Base-by-base conservation (phyloP, 1,140 invertebrate genomes). In the Chymomyza costata region DNA sequence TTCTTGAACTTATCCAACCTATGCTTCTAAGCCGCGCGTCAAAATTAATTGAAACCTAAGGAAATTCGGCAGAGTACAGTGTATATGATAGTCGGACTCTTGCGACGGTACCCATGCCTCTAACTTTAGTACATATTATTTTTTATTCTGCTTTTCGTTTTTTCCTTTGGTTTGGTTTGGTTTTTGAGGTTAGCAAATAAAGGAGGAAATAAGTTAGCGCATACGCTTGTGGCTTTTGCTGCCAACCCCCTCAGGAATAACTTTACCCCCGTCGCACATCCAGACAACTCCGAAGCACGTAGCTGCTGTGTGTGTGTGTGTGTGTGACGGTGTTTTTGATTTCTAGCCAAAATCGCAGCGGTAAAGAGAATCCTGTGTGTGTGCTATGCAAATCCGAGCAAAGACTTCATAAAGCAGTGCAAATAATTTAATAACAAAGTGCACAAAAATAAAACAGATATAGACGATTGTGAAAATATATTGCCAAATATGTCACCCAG, bases 361-460 rank as follows among this genome's bases (percentile, higher is more conserved):
- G n/a, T n/a, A n/a, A n/a, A n/a, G n/a, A n/a, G n/a, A n/a, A n/a
- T n/a, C n/a, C n/a, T n/a, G n/a, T n/a, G 31, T 44, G 52, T 59
- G 50, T 17, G 48, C 49, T 39, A 71, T 67, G 63, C 67, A 80
- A 80, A 78, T 67, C 8, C 2, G 32, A 34, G 21, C 21, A 53
- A 59, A 19, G 44, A 60, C 47, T 66, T 59, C 38, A 52, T 41
- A 58, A 55, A 53, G 47, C 58, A 65, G 51, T 71, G 64, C 45
- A 65, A 68, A 68, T 78, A 78, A 78, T 73, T 73, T 81, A 80
- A 78, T 54, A 71, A 41, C 28, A 55, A 43, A 37, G 39, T 16
- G 17, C 17, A 15, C 7, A 32, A 18, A 34, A 47, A 18, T 15
- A n/a, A 37, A 18, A n/a, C 18, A 25, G 18, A 28, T 11, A 21